Conservation (phyloP, 2,888 invertebrate species). For the Hemaris fuciformis region DNA sequence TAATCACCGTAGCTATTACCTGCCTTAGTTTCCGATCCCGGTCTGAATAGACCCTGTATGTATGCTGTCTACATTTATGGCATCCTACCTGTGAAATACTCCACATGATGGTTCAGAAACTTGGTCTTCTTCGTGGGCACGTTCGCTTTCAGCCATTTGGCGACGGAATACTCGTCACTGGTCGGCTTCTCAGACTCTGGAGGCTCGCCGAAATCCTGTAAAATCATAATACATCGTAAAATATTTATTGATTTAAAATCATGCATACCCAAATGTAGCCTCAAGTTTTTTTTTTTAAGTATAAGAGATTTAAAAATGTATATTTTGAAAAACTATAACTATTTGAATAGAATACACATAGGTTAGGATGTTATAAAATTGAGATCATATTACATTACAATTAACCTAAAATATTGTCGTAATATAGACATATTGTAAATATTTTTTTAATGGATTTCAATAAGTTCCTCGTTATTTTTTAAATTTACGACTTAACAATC, state of each 20-base stretch:
- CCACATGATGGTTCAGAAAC: conserved; percentile 97
- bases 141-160: conserved; percentile 96
- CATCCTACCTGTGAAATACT: conserved; percentile 93
- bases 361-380: too few relatives aligned
- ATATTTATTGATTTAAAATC: neutral
- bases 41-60: too few relatives aligned
- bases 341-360: too few relatives aligned
- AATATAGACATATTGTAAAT: too few relatives aligned
- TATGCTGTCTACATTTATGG: too few relatives aligned
- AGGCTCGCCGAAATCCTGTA: conserved; percentile 68
- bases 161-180: conserved; percentile 95
- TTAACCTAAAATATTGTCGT: too few relatives aligned
- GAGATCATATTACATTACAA: too few relatives aligned
- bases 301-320: too few relatives aligned
- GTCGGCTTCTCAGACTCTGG: conserved; percentile 86
- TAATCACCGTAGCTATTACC: too few relatives aligned
- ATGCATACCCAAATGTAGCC: neutral
- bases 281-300: too few relatives aligned
- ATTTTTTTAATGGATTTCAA: neutral
- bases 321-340: too few relatives aligned
- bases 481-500: neutral
- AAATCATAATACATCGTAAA: conserved; percentile 7
- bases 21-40: too few relatives aligned
- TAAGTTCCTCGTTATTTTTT: neutral
- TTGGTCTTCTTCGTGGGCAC: conserved; percentile 97